Percentiles rank a stretch among this genome's conserved stretches.
phyloP scores from a whole-genome alignment of 1,140 invertebrate genomes.

The Pantala flavescens region DNA sequence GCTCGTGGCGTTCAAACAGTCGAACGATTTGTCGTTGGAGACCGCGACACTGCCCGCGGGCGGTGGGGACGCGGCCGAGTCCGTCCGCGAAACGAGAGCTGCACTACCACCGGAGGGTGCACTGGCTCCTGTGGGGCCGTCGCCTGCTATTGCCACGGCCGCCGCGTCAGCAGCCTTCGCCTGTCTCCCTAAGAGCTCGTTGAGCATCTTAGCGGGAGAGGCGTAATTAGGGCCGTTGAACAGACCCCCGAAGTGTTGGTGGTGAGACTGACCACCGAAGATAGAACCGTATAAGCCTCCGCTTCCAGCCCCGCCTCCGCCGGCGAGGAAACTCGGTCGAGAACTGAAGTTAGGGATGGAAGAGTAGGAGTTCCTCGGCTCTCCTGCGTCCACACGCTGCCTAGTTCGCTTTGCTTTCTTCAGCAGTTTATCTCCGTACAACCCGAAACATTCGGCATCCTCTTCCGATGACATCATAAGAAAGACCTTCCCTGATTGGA shows the following conservation, averaged over 20 bases:
- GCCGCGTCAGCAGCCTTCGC: slow-evolving; percentile 56
- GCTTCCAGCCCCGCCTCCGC: slow-evolving; percentile 43
- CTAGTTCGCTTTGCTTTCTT: slow-evolving; percentile 82
- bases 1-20: slow-evolving; percentile 25
- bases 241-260: slow-evolving; percentile 42
- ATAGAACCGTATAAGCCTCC: slow-evolving; percentile 69
- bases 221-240: slow-evolving; percentile 49
- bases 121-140: slow-evolving; percentile 36
- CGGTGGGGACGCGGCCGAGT: slow-evolving; percentile 21
- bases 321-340: slow-evolving; percentile 68
- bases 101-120: slow-evolving; percentile 25
- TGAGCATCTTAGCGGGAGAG: slow-evolving; percentile 66
- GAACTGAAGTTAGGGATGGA: slow-evolving; percentile 77
- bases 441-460: slow-evolving; percentile 78
- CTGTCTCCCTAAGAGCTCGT: slow-evolving; percentile 66
- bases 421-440: slow-evolving; percentile 79
- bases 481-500: slow-evolving; percentile 54
- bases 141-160: slow-evolving; percentile 34
- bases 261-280: slow-evolving; percentile 45
- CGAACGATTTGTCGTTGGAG: slow-evolving; percentile 23
- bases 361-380: slow-evolving; percentile 84
- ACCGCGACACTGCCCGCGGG: slow-evolving; percentile 45
- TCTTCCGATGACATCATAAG: slow-evolving; percentile 93
- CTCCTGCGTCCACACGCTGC: slow-evolving; percentile 88
- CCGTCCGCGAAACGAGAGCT: slow-evolving; percentile 23